Evolutionary conservation across 1,140 invertebrate species (phyloP), one percentile per base, ranked within the genome.

Genomic region (Oedothorax gibbosus): DNA sequence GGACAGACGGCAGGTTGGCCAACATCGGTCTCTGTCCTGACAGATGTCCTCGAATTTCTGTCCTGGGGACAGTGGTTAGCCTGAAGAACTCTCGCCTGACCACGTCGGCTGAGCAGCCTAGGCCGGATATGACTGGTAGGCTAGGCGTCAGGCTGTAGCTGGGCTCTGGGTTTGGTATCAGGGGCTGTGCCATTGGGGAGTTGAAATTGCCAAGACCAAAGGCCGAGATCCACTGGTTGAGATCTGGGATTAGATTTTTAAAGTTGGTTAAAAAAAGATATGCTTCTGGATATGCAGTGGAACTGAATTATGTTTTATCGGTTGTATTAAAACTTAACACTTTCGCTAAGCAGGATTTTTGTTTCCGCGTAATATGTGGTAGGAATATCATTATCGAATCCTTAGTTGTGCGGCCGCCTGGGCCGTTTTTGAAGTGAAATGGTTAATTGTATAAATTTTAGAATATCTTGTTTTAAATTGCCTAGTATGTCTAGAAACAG

Each of bases 1-100:
- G 35, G 68, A 87, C 86, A 53, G 87, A 21, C 95, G 95, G 88
- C 95, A 95, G 1, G 49, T 76, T 87, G 14, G 88, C 86, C 35
- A 89, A 62, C 15, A 78, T 75, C 93, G 0, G 95, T 93, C 82
- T 35, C 21, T 68, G 66, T 14, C 60, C 75, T 18, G 54, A 53
- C 15, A 76, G 79, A 8, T 69, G 72, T 8, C 83, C 83, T 7
- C 69, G 81, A 14, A 87, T 86, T 69, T 78, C 76, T 62, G 85
- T 88, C 7, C 82, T 35, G 2, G 87, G 76, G 20, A 88, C 87
- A n/a, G 87, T 87, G 0, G 85, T 88, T 7, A 87, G 69, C 10
- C 78, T 76, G 57, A 65, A 84, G 66, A 88, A 88, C 71, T 86
- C 81, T 12, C 62, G 69, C 20, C 57, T 54, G 0, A 86, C 64